Conservation (phyloP, 2,888 invertebrate genomes). For the Diarsia rubi region DNA sequence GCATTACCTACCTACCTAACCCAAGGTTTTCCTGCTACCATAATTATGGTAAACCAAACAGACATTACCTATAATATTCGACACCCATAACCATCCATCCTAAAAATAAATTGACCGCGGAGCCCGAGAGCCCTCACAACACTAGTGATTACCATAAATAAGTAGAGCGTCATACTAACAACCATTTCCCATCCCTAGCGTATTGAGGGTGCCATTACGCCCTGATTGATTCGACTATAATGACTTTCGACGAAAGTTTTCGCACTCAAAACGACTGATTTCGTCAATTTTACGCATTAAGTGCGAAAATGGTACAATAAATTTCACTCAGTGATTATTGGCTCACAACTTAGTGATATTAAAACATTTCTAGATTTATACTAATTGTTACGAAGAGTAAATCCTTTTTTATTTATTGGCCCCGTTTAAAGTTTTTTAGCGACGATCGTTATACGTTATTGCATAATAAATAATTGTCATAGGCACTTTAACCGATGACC, state of each 20-base stretch:
- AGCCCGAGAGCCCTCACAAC: constrained; percentile 59
- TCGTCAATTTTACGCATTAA: constrained; percentile 84
- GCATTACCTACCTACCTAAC: no score
- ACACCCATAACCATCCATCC: constrained; percentile 57
- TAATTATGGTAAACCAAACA: constrained; percentile 23
- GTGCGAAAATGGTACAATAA: constrained; percentile 81
- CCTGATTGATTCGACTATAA: constrained; percentile 88
- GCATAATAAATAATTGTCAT: constrained; percentile 14
- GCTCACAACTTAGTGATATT: constrained; percentile 79
- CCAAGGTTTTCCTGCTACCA: background rate
- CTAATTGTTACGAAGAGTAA: constrained; percentile 72
- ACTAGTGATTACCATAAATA: constrained; percentile 82
- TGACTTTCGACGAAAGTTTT: constrained; percentile 83
- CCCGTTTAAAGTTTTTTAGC: constrained; percentile 54
- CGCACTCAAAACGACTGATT: constrained; percentile 79
- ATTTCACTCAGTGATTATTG: constrained; percentile 82
- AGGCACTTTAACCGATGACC: no score
- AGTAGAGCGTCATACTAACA: constrained; percentile 73
- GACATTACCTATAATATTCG: constrained; percentile 33
- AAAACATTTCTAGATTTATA: constrained; percentile 77
- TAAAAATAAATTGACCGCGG: constrained; percentile 67
- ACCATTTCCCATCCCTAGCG: constrained; percentile 73
- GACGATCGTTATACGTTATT: constrained; percentile 41
- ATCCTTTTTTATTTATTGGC: constrained; percentile 72
- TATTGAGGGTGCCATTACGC: constrained; percentile 76